phyloP scores from a whole-genome alignment of 2,888 invertebrate genomes.

The Brachypalpus laphriformis region DNA sequence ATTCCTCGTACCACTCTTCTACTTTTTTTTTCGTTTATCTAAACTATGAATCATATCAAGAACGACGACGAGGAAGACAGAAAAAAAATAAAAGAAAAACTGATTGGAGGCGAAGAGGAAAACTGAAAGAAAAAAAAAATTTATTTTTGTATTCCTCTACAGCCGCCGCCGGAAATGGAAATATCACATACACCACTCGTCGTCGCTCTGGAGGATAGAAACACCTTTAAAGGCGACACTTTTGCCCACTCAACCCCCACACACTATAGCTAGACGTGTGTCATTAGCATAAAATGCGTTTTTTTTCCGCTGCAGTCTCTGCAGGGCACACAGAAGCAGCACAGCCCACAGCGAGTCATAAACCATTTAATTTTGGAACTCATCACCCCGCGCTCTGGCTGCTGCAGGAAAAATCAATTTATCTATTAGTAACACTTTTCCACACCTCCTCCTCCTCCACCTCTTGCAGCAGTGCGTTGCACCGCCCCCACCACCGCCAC shows the following conservation, averaged over 20 bases:
- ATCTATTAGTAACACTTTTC: constrained; percentile 71
- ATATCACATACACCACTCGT: constrained; percentile 53
- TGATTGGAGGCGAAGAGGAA: constrained; percentile 30
- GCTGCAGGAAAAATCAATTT: constrained; percentile 72
- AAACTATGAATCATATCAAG: constrained; percentile 65
- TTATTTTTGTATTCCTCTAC: constrained; percentile 63
- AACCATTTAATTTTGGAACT: constrained; percentile 53
- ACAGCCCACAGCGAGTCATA: constrained; percentile 25
- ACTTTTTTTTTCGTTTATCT: constrained; percentile 42
- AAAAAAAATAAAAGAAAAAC: constrained; percentile 20
- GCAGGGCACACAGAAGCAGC: too few species aligned
- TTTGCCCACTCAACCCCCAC: constrained; percentile 61
- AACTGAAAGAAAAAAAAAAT: constrained; percentile 32
- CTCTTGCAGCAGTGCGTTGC: constrained; percentile 27
- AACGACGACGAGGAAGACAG: constrained; percentile 4
- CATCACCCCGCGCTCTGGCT: not conserved
- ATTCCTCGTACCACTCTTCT: constrained; percentile 44
- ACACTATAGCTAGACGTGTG: constrained; percentile 17
- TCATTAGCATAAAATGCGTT: constrained; percentile 39
- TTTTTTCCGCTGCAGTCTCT: constrained; percentile 21
- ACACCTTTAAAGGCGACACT: constrained; percentile 66
- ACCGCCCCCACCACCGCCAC: constrained; percentile 9
- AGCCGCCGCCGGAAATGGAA: constrained; percentile 71
- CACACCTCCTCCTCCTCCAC: constrained; percentile 27
- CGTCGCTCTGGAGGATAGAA: not conserved